A percentile compares a stretch with the other conserved stretches of the same genome.
Conservation (phyloP, 2,113 vertebrate genomes). For the Macrotis lagotis region DNA sequence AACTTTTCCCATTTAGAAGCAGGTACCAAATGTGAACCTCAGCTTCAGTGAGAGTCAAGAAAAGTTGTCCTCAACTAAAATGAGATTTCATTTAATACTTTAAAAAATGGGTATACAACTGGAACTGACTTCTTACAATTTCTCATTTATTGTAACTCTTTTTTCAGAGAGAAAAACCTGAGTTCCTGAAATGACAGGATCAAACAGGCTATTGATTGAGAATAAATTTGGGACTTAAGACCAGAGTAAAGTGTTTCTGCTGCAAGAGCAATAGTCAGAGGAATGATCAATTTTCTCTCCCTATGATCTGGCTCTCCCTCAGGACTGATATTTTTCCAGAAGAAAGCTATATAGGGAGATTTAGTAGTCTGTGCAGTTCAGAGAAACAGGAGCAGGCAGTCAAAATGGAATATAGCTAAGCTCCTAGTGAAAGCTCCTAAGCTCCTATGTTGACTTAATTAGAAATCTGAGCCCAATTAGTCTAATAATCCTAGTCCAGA, state of each 20-base stretch:
- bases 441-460: not conserved
- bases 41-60: slow-evolving; percentile 36
- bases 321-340: not conserved
- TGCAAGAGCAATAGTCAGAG: not conserved
- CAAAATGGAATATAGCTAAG: not conserved
- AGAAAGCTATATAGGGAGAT: not conserved
- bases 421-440: not conserved
- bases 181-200: slow-evolving; percentile 36
- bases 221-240: not conserved
- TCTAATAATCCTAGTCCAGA: not conserved
- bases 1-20: slow-evolving; percentile 24
- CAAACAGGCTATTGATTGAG: not conserved
- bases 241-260: not conserved
- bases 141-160: slow-evolving; percentile 37
- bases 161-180: slow-evolving; percentile 38
- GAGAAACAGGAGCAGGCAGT: not conserved
- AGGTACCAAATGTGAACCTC: not conserved
- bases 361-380: not conserved
- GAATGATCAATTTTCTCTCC: not conserved
- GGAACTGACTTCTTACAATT: slow-evolving; percentile 27
- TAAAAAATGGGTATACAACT: slow-evolving; percentile 29
- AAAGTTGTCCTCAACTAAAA: slow-evolving; percentile 29
- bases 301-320: not conserved
- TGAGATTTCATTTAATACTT: slow-evolving; percentile 38
- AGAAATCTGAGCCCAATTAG: not conserved